Evolutionary conservation across 2,888 invertebrate species (phyloP), one percentile per base, ranked within the genome.

Genomic region (Tuta absoluta): DNA sequence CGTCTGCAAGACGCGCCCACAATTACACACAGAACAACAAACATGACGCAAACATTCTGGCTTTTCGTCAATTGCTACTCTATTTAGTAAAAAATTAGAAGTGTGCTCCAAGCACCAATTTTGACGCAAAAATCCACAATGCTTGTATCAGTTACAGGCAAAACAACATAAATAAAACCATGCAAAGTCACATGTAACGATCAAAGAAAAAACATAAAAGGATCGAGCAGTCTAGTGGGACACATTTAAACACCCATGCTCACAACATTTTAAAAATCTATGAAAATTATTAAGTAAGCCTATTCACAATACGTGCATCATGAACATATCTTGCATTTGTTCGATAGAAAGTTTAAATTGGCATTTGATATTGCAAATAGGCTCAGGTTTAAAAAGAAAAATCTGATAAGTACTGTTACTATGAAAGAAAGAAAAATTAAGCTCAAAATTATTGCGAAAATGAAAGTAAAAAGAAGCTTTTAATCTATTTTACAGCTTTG

Each of bases 1-100:
- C 98, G 94, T 98, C 99, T 99, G 95, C 87, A 95, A 92, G 82
- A 84, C 84, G 89, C 78, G 86, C 83, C 89, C 89, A 84, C 85
- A 79, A 88, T 89, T 87, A 76, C 83, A 80, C 84, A 85, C 84
- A 84, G 82, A 82, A 85, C 83, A 81, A 80, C 78, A 77, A 69
- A 71, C 64, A 69, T 67, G 65, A 65, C 63, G 65, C 79, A 72
- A 79, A 81, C 71, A 71, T 76, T 28, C 21, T 75, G 69, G 66
- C 64, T 57, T 38, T 33, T 56, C 5, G 17, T 56, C n/a, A 21
- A 53, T 3, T 12, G 1, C 33, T 33, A 33, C 10, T 33, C n/a
- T n/a, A n/a, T n/a, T n/a, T n/a, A n/a, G n/a, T n/a, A n/a, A n/a
- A n/a, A n/a, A n/a, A n/a, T n/a, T n/a, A n/a, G n/a, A n/a, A n/a